Percentiles rank a stretch among this genome's conserved stretches.
These are phyloP conservation scores for Prolemur simus DNA, from an alignment of 2,113 vertebrate genomes.

Conservation along the genomic window DNA sequence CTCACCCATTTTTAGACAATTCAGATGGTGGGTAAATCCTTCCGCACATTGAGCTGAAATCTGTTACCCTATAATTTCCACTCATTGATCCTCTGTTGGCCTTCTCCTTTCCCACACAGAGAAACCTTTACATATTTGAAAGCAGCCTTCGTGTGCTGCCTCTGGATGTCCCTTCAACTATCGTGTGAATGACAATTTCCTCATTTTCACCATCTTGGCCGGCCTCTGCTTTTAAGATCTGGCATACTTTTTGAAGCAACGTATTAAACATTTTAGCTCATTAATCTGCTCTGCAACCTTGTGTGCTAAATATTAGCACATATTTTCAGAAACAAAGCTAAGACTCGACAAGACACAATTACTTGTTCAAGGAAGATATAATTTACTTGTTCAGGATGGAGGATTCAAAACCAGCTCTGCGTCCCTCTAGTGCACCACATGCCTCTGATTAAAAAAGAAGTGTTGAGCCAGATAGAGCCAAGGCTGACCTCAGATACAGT, in stretches of 20 bases:
- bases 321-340: constrained; percentile 28
- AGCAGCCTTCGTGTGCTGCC: neutral
- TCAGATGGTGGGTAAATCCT: constrained; percentile 25
- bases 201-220: neutral
- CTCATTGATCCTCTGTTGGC: neutral
- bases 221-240: constrained; percentile 10
- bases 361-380: neutral
- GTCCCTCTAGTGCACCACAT: neutral
- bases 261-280: neutral
- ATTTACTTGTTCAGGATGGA: neutral
- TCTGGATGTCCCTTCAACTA: neutral
- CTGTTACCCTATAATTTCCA: constrained; percentile 29
- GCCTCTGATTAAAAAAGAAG: neutral
- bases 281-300: neutral
- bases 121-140: neutral
- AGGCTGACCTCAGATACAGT: neutral
- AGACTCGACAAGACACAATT: neutral
- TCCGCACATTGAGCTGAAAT: neutral
- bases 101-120: neutral
- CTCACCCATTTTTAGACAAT: constrained; percentile 7
- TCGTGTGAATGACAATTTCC: neutral
- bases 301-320: neutral
- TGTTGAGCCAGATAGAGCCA: neutral
- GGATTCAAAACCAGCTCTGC: neutral
- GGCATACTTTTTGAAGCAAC: neutral